Conservation (phyloP, 2,113 vertebrate genomes). For the Protomyctophum bolini region DNA sequence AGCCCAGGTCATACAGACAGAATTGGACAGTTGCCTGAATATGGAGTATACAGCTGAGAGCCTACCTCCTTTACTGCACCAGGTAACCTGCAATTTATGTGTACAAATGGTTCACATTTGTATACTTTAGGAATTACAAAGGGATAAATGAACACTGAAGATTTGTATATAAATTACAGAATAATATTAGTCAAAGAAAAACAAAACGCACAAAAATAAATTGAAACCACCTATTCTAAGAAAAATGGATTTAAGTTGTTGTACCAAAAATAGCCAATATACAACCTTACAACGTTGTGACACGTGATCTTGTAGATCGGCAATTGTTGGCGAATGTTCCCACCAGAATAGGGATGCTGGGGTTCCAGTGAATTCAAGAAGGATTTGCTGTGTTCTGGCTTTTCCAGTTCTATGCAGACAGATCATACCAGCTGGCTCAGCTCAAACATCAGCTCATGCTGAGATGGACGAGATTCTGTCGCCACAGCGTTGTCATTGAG, state of each 20-base stretch:
- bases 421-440: constrained; percentile 63
- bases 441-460: constrained; percentile 72
- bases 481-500: constrained; percentile 63
- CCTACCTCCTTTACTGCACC: constrained; percentile 72
- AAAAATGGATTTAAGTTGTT: neutral
- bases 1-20: constrained; percentile 78
- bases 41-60: constrained; percentile 62
- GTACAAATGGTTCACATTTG: too few species aligned
- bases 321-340: neutral
- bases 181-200: neutral
- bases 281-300: too few species aligned
- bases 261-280: too few species aligned
- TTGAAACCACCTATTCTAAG: neutral
- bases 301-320: neutral
- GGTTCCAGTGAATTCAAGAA: neutral
- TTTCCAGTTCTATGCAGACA: constrained; percentile 70
- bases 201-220: neutral
- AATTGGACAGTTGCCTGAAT: constrained; percentile 81
- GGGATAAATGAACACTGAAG: neutral
- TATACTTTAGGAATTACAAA: too few species aligned
- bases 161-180: neutral
- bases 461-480: constrained; percentile 79
- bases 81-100: constrained; percentile 41
- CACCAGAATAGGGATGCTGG: too few species aligned
- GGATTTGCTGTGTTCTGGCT: neutral